Conservation (phyloP, 2,888 invertebrate genomes). For the Spodoptera picta region DNA sequence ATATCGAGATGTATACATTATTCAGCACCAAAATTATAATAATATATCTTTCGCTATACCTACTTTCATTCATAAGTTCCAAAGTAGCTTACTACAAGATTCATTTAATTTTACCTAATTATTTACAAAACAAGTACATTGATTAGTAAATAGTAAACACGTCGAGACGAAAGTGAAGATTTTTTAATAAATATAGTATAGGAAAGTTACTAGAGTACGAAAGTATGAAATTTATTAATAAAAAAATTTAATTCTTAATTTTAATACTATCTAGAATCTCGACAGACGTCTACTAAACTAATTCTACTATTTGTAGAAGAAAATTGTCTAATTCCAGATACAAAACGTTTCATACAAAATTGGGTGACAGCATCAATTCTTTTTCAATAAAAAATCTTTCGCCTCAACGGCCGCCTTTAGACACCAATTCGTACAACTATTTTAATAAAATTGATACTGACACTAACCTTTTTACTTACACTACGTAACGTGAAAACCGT, state of each 20-base stretch:
- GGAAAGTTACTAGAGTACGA: conserved; percentile 32
- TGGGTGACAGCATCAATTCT: conserved; percentile 9
- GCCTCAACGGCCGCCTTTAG: conserved; percentile 2
- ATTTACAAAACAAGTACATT: conserved; percentile 49
- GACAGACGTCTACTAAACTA: conserved; percentile 17
- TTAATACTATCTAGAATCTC: conserved; percentile 47
- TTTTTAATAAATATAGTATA: conserved; percentile 16
- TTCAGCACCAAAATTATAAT: conserved; percentile 59
- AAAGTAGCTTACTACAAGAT: conserved; percentile 49
- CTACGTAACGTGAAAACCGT: background rate
- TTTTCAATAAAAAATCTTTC: conserved; percentile 3
- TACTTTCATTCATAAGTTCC: conserved; percentile 40
- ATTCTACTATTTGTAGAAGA: conserved; percentile 9
- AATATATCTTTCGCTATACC: conserved; percentile 32
- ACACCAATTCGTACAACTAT: background rate
- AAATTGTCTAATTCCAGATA: conserved; percentile 2
- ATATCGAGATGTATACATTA: conserved; percentile 52
- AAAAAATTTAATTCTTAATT: conserved; percentile 23
- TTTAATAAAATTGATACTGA: conserved; percentile 7
- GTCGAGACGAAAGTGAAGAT: conserved; percentile 33
- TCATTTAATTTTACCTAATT: conserved; percentile 39
- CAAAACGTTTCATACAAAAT: conserved; percentile 9
- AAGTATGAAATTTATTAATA: conserved; percentile 37
- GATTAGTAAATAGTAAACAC: conserved; percentile 33
- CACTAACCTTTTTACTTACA: conserved; percentile 1